Conservation (phyloP, 2,797 vertebrate species). For the Atherinosoma microstoma region DNA sequence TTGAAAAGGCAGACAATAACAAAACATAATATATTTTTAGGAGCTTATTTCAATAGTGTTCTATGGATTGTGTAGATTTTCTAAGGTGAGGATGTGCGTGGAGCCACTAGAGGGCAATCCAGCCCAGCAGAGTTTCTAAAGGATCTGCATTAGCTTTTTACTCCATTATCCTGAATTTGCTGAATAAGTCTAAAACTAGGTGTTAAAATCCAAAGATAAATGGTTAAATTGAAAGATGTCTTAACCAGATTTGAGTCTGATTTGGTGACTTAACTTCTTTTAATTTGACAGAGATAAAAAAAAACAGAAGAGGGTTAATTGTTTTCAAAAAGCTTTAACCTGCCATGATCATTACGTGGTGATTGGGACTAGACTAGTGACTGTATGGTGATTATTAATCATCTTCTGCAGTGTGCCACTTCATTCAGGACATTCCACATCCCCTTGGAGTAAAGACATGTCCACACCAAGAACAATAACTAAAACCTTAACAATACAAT, state of each 20-base stretch:
- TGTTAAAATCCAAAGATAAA: conserved; percentile 4
- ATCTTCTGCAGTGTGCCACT: conserved; percentile 6
- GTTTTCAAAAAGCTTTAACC: background rate
- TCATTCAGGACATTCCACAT: background rate
- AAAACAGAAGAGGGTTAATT: background rate
- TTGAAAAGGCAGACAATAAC: no score
- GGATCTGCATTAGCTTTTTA: background rate
- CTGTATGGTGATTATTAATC: background rate
- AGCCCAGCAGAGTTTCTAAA: conserved; percentile 13
- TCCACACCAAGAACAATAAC: background rate
- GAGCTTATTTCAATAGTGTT: background rate
- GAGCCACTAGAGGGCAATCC: conserved; percentile 60
- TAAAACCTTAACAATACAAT: background rate
- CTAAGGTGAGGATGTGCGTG: background rate
- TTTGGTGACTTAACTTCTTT: background rate
- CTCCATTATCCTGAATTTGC: conserved; percentile 4
- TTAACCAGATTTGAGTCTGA: background rate
- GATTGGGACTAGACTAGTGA: background rate
- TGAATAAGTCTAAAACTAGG: conserved; percentile 1
- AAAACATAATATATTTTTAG: background rate
- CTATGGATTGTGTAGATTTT: background rate
- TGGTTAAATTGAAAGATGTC: background rate
- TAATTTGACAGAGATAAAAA: background rate
- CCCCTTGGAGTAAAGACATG: background rate
- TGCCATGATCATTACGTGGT: background rate